Conservation (phyloP, 2,113 vertebrate species). For the Corythornis madagascariensis region DNA sequence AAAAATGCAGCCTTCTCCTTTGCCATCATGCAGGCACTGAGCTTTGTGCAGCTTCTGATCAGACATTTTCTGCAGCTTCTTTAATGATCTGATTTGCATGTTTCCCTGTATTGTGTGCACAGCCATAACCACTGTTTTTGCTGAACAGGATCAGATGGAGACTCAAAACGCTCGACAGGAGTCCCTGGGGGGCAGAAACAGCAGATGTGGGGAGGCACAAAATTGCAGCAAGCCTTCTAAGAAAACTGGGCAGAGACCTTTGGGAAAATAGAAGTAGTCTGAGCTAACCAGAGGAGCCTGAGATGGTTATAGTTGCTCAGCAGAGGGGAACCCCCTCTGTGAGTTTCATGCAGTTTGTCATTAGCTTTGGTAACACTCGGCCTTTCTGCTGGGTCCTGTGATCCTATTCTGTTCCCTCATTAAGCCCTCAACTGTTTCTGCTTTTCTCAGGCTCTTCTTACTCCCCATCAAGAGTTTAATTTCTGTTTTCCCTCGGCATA, state of each 20-base stretch:
- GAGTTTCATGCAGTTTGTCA: neutral
- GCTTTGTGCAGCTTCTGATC: neutral
- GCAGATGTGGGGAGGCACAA: neutral
- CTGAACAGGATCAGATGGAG: neutral
- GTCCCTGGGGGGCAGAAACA: neutral
- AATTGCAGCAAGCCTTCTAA: neutral
- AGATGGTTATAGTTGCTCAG: neutral
- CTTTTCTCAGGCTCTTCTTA: neutral
- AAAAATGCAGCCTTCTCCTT: neutral
- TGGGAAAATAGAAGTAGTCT: neutral
- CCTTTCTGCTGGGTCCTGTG: neutral
- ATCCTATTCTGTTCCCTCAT: neutral
- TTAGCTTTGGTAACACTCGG: neutral
- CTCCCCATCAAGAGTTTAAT: neutral
- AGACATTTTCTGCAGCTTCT: neutral
- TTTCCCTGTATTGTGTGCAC: neutral
- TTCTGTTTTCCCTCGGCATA: neutral
- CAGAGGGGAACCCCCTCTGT: neutral
- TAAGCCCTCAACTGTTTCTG: neutral
- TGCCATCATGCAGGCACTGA: rapidly evolving
- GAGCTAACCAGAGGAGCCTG: neutral
- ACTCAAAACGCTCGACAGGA: neutral
- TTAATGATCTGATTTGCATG: neutral
- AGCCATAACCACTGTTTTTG: neutral
- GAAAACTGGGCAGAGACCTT: neutral